phyloP scores from a whole-genome alignment of 2,888 invertebrate genomes.

The Limnephilus auricula region DNA sequence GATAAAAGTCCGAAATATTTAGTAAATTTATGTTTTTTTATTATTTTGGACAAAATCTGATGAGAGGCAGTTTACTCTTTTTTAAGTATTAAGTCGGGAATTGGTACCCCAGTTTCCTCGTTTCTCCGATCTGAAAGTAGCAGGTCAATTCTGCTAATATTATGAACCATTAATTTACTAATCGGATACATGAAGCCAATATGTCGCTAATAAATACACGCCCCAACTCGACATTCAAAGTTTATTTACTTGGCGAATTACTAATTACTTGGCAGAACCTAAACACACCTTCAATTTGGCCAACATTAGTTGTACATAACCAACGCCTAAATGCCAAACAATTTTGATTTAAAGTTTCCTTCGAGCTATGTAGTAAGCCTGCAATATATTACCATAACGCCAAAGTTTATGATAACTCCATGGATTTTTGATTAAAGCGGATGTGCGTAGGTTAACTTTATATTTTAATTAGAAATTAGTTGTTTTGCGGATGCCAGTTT shows the following conservation, averaged over 20 bases:
- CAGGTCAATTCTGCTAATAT: background rate
- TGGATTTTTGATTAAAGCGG: background rate
- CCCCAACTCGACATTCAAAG: background rate
- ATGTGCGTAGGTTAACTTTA: background rate
- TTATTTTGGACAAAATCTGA: no score
- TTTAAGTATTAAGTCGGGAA: no score
- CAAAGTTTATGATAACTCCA: background rate
- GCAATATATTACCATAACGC: slow-evolving; percentile 3
- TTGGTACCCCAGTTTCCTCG: no score
- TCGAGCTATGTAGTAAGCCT: background rate
- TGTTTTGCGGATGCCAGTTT: background rate
- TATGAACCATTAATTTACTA: background rate
- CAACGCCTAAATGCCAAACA: slow-evolving; percentile 25
- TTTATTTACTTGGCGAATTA: background rate
- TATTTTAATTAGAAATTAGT: background rate
- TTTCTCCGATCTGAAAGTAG: background rate
- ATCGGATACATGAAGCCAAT: background rate
- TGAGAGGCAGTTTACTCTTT: no score
- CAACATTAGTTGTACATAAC: background rate
- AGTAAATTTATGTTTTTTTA: no score
- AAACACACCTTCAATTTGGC: slow-evolving; percentile 24
- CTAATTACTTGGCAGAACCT: slow-evolving; percentile 4
- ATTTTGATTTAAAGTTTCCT: slow-evolving; percentile 44
- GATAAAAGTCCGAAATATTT: no score
- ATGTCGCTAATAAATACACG: background rate